These are phyloP conservation scores for Halocaridina rubra DNA, from an alignment of 2,888 invertebrate species.

Conservation along the genomic window DNA sequence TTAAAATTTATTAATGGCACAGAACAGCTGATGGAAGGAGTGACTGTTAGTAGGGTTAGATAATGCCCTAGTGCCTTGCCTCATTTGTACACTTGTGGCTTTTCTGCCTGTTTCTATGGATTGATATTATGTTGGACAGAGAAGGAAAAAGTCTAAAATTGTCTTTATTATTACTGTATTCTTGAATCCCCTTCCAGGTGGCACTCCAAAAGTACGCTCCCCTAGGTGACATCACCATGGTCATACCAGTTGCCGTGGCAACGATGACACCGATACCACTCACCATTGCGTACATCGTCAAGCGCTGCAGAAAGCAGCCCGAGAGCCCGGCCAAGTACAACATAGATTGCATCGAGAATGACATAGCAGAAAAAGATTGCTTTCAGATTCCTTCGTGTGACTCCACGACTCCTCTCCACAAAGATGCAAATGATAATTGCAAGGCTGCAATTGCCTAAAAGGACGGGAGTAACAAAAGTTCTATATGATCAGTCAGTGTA, in stretches of 20 bases:
- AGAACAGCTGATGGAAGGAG: too few species aligned
- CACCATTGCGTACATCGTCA: slow-evolving; percentile 68
- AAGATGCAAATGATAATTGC: not conserved
- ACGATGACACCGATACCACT: slow-evolving; percentile 94
- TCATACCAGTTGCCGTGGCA: slow-evolving; percentile 90
- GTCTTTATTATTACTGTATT: too few species aligned
- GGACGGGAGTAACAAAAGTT: too few species aligned
- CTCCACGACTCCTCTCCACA: slow-evolving; percentile 12
- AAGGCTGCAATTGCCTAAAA: slow-evolving; percentile 3
- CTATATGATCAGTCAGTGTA: too few species aligned
- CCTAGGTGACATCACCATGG: slow-evolving; percentile 69
- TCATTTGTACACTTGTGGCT: too few species aligned
- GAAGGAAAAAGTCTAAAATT: too few species aligned
- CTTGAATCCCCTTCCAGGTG: too few species aligned
- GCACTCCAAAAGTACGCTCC: slow-evolving; percentile 66
- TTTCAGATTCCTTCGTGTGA: not conserved
- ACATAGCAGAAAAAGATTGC: not conserved
- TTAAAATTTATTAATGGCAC: too few species aligned
- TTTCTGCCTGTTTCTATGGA: too few species aligned
- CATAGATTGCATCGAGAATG: not conserved
- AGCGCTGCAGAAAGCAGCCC: slow-evolving; percentile 13
- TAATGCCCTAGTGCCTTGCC: too few species aligned
- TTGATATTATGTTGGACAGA: too few species aligned
- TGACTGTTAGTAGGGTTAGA: too few species aligned
- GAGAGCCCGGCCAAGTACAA: not conserved